These are phyloP conservation scores for Orchestia grillus DNA, from an alignment of 1,140 invertebrate species.

Conservation along the genomic window DNA sequence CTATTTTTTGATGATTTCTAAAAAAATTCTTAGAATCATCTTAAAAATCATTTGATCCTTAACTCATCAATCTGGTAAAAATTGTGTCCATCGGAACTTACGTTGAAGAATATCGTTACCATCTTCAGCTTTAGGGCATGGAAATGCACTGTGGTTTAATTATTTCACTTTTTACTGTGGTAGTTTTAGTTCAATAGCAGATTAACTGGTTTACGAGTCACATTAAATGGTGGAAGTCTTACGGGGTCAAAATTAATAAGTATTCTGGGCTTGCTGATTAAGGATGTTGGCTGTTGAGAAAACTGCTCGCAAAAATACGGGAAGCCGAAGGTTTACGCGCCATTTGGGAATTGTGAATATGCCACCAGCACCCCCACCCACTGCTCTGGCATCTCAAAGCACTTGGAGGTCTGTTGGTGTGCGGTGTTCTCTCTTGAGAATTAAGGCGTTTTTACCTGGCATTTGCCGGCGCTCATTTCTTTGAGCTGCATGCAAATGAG, in stretches of 20 bases:
- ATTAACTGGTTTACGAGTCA: neutral
- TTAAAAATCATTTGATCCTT: too few relatives aligned
- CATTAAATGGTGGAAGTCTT: neutral
- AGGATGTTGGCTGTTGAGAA: neutral
- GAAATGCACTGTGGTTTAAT: neutral
- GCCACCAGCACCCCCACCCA: too few relatives aligned
- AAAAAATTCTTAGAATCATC: too few relatives aligned
- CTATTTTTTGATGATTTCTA: too few relatives aligned
- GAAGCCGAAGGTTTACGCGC: neutral
- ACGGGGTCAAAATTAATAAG: neutral
- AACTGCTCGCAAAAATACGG: neutral
- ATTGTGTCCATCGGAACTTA: neutral
- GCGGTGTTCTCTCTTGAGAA: neutral
- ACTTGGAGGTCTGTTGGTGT: neutral
- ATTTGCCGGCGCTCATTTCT: neutral
- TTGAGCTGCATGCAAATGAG: neutral
- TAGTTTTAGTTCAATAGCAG: neutral
- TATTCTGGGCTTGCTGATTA: neutral
- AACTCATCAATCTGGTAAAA: too few relatives aligned
- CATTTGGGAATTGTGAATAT: neutral
- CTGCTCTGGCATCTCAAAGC: neutral
- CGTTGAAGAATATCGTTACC: neutral
- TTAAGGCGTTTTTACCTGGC: constrained; percentile 7
- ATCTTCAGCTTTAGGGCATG: neutral
- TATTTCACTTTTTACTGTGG: neutral